These are phyloP conservation scores for Halesus radiatus DNA, from an alignment of 1,140 invertebrate species.

Conservation along the genomic window DNA sequence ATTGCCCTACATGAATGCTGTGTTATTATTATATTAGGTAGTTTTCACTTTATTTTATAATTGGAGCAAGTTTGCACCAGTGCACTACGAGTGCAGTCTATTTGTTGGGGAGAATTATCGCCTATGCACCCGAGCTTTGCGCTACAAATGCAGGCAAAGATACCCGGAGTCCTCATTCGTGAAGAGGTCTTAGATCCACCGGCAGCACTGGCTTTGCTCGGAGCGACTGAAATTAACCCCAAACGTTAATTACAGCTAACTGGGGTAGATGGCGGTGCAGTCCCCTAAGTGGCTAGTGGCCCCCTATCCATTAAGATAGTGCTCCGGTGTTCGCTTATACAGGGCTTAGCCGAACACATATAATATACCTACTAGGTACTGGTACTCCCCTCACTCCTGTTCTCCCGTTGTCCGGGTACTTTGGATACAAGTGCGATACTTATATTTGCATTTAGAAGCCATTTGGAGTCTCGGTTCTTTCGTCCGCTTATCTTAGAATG, in stretches of 20 bases:
- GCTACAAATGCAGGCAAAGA: background rate
- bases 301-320: slow-evolving; percentile 55
- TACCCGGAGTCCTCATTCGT: slow-evolving; percentile 2
- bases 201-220: background rate
- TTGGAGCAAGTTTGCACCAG: too few relatives aligned
- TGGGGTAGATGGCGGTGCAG: slow-evolving; percentile 34
- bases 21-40: too few relatives aligned
- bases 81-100: too few relatives aligned
- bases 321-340: slow-evolving; percentile 45
- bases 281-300: slow-evolving; percentile 41
- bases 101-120: too few relatives aligned
- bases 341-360: slow-evolving; percentile 43
- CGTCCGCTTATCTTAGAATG: background rate
- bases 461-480: background rate
- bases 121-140: too few relatives aligned
- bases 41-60: too few relatives aligned
- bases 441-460: slow-evolving; percentile 19
- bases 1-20: too few relatives aligned
- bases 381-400: background rate
- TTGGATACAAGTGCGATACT: background rate
- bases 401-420: slow-evolving; percentile 36
- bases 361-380: too few relatives aligned
- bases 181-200: slow-evolving; percentile 15
- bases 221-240: slow-evolving; percentile 17
- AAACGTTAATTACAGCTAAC: slow-evolving; percentile 47